Base-by-base conservation (phyloP, 2,797 vertebrate genomes). In the Orientallactaga sibirica region DNA sequence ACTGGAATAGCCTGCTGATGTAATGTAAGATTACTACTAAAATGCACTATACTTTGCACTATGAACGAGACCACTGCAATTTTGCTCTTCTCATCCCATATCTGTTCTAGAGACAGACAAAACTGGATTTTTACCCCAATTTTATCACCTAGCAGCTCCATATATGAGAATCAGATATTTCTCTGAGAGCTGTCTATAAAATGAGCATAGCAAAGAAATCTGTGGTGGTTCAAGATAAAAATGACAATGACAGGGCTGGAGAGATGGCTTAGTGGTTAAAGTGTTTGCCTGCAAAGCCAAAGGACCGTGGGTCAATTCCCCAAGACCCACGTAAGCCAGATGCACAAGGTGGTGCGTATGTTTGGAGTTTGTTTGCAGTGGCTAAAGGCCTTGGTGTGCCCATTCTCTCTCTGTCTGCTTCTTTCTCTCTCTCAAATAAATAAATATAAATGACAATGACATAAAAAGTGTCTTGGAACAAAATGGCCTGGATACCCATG, bases 171-270 rank as follows among this genome's bases (percentile, higher is more conserved):
- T 68, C 55, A 87, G 37, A 80, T 27, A 67, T 58, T 91, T 81
- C n/a, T 88, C 82, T 90, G 64, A 94, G 14, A 43, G 76, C 78
- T n/a, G 3, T 61, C 29, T 67, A 79, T 86, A 86, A 94, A 90
- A 81, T 78, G 24, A 95, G n/a, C 90, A 64, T 12, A 70, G 25
- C 66, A 91, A 95, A 71, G 58, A 83, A 24, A 81, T 90, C 52
- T 84, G 29, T 43, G 18, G 24, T 92, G 48, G 76, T 80, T 77
- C 55, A 7, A 92, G 83, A 71, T 61, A 74, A 64, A 73, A 86
- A 86, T 76, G 37, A 80, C 27, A 87, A 87, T 84, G 73, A 58
- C 58, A 68, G 67, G 33, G 33, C 33, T 37, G 33, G 33, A 37
- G 33, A 37, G 33, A 37, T 37, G 33, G 33, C 33, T 37, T 37